These are phyloP conservation scores for Macrotus californicus DNA, from an alignment of 2,113 vertebrate species.

Conservation along the genomic window DNA sequence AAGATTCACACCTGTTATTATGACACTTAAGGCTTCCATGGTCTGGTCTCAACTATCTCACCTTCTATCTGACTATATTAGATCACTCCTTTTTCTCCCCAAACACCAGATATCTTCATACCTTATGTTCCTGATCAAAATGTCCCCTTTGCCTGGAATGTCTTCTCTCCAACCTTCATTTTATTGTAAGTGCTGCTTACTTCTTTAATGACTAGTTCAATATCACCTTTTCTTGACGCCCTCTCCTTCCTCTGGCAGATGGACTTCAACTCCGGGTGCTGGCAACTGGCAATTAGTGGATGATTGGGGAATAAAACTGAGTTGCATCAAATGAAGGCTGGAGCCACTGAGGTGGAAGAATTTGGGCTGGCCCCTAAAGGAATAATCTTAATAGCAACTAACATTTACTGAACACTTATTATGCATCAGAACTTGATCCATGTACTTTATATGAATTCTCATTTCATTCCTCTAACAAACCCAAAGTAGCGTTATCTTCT, in stretches of 20 bases:
- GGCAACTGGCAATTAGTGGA: not conserved
- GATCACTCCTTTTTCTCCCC: not conserved
- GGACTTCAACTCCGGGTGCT: not conserved
- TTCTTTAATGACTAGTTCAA: not conserved
- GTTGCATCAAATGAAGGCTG: not conserved
- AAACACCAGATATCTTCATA: not conserved
- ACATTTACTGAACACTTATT: not conserved
- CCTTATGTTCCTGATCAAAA: not conserved
- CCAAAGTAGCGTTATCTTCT: not conserved
- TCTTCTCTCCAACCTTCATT: not conserved
- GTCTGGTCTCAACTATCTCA: not conserved
- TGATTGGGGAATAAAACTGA: not conserved
- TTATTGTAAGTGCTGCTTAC: not conserved
- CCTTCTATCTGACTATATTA: not conserved
- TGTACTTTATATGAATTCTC: not conserved
- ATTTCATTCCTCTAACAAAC: not conserved
- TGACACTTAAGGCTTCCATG: not conserved
- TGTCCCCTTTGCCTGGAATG: not conserved
- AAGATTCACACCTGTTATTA: not conserved
- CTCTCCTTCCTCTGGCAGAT: not conserved
- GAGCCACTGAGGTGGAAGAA: not conserved
- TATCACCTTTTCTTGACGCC: not conserved
- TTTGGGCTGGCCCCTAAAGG: not conserved
- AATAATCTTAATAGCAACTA: not conserved
- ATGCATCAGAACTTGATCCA: not conserved